Base-by-base conservation (phyloP, 1,140 invertebrate genomes). In the Bombus cullumanus region DNA sequence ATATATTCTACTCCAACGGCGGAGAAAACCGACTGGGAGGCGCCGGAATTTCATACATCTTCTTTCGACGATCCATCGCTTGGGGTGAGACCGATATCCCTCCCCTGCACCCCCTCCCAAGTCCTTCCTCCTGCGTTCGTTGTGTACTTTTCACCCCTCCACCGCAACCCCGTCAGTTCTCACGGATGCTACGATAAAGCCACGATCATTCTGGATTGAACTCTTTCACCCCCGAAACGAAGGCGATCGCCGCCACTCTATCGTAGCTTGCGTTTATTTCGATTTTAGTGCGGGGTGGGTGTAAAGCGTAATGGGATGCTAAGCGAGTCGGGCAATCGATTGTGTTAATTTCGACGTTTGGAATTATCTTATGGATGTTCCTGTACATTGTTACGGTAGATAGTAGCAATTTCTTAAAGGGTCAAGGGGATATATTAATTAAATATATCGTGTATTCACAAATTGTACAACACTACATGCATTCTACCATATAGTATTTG, bases 11-110 rank as follows among this genome's bases (percentile, higher is more conserved):
- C 94, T 93, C 91, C 91, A 89, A 90, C 87, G 90, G 92, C 91
- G 91, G 91, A 92, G 93, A 94, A 94, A 94, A 94, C 93, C 93
- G 93, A 94, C 92, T 94, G 94, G 94, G 91, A 94, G 94, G 93
- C 92, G 92, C 94, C 93, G 91, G 93, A 94, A 95, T 95, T 95
- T 95, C 94, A 95, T 95, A 94, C 94, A 93, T 95, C 94, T 95
- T 94, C 92, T 94, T 94, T 92, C 90, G 92, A 85, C 92, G 88
- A 92, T 92, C 91, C 91, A 86, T 89, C 85, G 83, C 57, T 81
- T 37, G 83, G 89, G 89, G 89, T 86, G 86, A 90, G 81, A 81
- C 86, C 89, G 71, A 85, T 88, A 74, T 62, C 85, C 85, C 87
- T 77, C 89, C 87, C 90, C 85, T 86, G 81, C 85, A 84, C 88